Conservation (phyloP, 2,888 invertebrate genomes). For the Anoplius nigerrimus region DNA sequence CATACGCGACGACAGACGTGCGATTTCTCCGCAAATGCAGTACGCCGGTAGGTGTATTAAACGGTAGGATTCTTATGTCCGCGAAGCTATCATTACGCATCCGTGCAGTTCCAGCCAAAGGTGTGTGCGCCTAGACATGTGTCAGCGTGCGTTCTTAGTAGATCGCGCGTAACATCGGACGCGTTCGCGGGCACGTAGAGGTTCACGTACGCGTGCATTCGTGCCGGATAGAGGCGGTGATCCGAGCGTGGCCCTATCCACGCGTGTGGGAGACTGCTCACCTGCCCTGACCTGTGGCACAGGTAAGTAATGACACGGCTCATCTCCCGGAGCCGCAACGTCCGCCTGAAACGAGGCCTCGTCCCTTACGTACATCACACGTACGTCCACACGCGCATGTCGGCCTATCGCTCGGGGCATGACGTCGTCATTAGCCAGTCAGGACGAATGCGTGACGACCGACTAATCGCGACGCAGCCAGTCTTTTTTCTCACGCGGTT, state of each 20-base stretch:
- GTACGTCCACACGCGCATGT: background rate
- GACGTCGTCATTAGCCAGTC: too few species aligned
- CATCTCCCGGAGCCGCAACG: conserved; percentile 32
- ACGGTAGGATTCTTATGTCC: too few species aligned
- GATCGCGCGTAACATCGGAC: background rate
- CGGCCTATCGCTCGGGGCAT: too few species aligned
- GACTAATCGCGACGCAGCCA: too few species aligned
- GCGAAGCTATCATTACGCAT: too few species aligned
- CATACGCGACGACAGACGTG: background rate
- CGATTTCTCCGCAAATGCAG: conserved; percentile 6
- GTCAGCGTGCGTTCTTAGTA: too few species aligned
- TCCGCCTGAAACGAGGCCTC: conserved; percentile 14
- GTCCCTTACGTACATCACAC: conserved; percentile 3
- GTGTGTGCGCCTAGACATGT: too few species aligned
- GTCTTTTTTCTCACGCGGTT: too few species aligned
- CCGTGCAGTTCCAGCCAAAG: too few species aligned
- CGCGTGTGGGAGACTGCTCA: conserved; percentile 59
- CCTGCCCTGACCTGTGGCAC: conserved; percentile 54
- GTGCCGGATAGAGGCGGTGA: conserved; percentile 51
- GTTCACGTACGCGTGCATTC: conserved; percentile 25
- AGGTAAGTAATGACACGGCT: conserved; percentile 43
- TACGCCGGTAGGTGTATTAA: conserved; percentile 11
- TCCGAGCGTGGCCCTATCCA: conserved; percentile 32
- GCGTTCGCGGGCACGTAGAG: conserved; percentile 21
- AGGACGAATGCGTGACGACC: too few species aligned